Evolutionary conservation across 2,888 invertebrate genomes (phyloP).

Genomic region (Hirtodrosophila alboralis): DNA sequence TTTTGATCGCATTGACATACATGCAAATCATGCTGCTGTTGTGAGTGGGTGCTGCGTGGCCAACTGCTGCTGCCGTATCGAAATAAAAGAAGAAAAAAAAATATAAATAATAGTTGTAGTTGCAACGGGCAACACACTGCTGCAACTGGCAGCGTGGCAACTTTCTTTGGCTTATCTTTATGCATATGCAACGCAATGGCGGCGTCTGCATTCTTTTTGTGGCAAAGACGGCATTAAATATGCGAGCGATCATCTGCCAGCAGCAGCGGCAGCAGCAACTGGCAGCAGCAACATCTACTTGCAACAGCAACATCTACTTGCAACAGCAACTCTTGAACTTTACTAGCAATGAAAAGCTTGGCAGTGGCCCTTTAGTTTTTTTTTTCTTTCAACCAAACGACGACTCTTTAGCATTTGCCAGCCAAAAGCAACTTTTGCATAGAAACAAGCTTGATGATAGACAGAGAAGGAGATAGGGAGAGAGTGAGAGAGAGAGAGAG

Average conservation of each 20-base stretch:
- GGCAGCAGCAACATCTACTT: slow-evolving; percentile 37
- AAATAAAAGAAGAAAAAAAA: no score
- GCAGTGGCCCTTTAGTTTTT: slow-evolving; percentile 68
- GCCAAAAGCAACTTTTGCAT: slow-evolving; percentile 47
- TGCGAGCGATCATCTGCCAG: slow-evolving; percentile 73
- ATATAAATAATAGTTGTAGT: no score
- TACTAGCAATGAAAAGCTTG: slow-evolving; percentile 76
- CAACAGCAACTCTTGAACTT: slow-evolving; percentile 77
- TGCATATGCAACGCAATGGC: slow-evolving; percentile 75
- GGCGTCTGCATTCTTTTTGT: slow-evolving; percentile 73
- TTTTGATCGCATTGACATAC: slow-evolving; percentile 66
- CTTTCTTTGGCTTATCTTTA: slow-evolving; percentile 76
- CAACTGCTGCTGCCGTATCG: slow-evolving; percentile 49
- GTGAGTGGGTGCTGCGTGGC: slow-evolving; percentile 47
- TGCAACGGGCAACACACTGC: slow-evolving; percentile 13
- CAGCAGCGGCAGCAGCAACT: slow-evolving; percentile 41
- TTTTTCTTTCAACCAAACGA: no score
- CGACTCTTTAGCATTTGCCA: slow-evolving; percentile 70
- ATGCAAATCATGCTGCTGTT: slow-evolving; percentile 55
- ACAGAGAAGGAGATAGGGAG: slow-evolving; percentile 10
- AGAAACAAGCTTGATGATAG: slow-evolving; percentile 34
- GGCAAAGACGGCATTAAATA: slow-evolving; percentile 63
- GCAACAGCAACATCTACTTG: slow-evolving; percentile 27
- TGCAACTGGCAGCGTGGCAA: slow-evolving; percentile 46
- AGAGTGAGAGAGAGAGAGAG: slow-evolving; percentile 4